Base-by-base conservation (phyloP, 2,113 vertebrate genomes). In the Collichthys lucidus region DNA sequence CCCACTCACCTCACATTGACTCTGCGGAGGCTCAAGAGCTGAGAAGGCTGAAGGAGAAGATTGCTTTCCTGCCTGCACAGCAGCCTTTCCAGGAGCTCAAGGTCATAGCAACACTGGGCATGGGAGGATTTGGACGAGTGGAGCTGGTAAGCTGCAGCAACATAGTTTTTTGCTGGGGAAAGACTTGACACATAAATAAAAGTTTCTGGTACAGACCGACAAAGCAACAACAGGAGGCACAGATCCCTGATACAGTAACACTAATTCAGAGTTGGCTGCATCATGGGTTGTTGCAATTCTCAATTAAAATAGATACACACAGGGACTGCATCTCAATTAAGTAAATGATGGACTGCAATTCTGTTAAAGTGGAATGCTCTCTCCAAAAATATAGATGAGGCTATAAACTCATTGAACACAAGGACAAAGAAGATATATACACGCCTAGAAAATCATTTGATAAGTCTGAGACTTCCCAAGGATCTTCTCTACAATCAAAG, bases 121-220 rank as follows among this genome's bases (percentile, higher is more conserved):
- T 97, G 90, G 98, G 97, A 88, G 97, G 98, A 82, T 99, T 99
- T 83, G 98, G 98, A 91, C 96, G 98, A 92, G 97, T 99, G 80
- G 97, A 98, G 87, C 96, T 99, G 95, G 98, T 99, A 96, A 96
- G 96, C 24, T 40, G 11, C 15, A 63, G 20, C 15, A 57, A 35
- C 56, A 40, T 3, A 16, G 31, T 11, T 12, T 44, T 44, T 11
- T 10, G 42, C 42, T 44, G n/a, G 22, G 53, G 24, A 56, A 56
- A 56, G 20, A 31, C 31, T 31, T 1, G 31, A 31, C 31, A 31
- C 31, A 31, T 31, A 47, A 15, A 47, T 47, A 14, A 47, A 47
- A 47, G 11, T 14, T 14, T 47, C 14, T 47, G 49, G 49, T 50
- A 20, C 50, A 52, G 50, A 52, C 49, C 19, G 14, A 50, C 49